Base-by-base conservation (phyloP, 2,113 vertebrate genomes). In the Pollimyrus isidori region DNA sequence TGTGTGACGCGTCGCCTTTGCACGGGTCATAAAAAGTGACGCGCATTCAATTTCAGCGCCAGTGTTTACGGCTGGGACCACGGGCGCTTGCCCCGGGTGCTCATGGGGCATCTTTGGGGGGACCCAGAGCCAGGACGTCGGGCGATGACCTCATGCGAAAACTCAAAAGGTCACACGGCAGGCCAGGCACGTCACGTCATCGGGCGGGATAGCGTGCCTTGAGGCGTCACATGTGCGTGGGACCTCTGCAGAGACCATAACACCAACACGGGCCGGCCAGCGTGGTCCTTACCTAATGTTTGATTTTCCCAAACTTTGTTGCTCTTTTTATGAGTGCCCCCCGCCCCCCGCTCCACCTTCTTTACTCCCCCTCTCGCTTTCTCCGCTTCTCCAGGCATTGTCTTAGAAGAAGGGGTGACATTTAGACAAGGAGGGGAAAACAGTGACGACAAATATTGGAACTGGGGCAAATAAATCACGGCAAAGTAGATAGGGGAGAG, bases 291-390 rank as follows among this genome's bases (percentile, higher is more conserved):
- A 94, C 93, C 94, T 95, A 94, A 95, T 96, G 95, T 96, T 96
- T 96, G 96, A 95, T 95, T 96, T 96, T 96, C 96, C 95, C 96
- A 96, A 96, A 96, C 94, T 94, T 96, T 96, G 95, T 95, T 95
- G 93, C 94, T 95, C 93, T 93, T 95, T 96, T 96, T 95, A 96
- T 93, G 95, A 96, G 95, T 92, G 45, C 90, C 91, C 90, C 90
- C 91, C 90, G 91, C 52, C 89, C 89, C 46, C 15, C 85, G 89
- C 82, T 91, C 92, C 92, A 91, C 89, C 91, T 90, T 91, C 91
- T 93, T 30, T 30, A 91, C 90, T 91, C 92, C 91, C 93, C 93
- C 90, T 7, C 92, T 93, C 93, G 89, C 89, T 93, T 92, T 93
- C 92, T 94, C 94, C 94, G 93, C 91, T 91, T 90, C 91, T 94